phyloP scores from a whole-genome alignment of 2,888 invertebrate genomes.

The Mylabris sibirica region DNA sequence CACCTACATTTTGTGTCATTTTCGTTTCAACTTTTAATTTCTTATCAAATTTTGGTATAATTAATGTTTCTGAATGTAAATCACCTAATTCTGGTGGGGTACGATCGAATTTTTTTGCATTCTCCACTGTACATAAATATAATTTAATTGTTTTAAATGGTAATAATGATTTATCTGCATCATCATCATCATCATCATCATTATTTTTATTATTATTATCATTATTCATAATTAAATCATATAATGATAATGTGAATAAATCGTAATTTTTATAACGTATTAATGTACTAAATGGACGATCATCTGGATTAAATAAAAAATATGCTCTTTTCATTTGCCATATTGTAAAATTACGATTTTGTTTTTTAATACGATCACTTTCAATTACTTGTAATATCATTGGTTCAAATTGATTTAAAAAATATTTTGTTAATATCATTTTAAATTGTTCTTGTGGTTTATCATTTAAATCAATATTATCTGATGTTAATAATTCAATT shows the following conservation, averaged over 20 bases:
- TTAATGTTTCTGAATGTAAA: not conserved
- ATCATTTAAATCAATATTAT: not conserved
- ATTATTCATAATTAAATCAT: not conserved
- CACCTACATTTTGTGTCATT: too few species aligned
- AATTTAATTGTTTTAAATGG: not conserved
- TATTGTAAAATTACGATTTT: constrained; percentile 26
- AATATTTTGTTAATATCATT: not conserved
- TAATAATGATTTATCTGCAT: not conserved
- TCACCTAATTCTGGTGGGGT: not conserved
- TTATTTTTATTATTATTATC: too few species aligned
- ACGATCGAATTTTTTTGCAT: not conserved
- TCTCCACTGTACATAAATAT: not conserved
- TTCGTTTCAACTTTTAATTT: not conserved
- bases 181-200: not conserved
- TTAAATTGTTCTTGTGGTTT: not conserved
- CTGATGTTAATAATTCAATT: not conserved
- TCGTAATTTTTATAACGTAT: not conserved
- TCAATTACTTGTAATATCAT: not conserved
- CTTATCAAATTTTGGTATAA: too few species aligned
- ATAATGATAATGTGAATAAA: not conserved
- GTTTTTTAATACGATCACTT: not conserved
- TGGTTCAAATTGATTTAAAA: not conserved
- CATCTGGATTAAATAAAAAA: constrained; percentile 54
- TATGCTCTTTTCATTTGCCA: constrained; percentile 48
- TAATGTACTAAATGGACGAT: constrained; percentile 37